A percentile compares a stretch with the other conserved stretches of the same genome.
These are phyloP conservation scores for Dolomedes plantarius DNA, from an alignment of 2,888 invertebrate genomes.

Conservation along the genomic window DNA sequence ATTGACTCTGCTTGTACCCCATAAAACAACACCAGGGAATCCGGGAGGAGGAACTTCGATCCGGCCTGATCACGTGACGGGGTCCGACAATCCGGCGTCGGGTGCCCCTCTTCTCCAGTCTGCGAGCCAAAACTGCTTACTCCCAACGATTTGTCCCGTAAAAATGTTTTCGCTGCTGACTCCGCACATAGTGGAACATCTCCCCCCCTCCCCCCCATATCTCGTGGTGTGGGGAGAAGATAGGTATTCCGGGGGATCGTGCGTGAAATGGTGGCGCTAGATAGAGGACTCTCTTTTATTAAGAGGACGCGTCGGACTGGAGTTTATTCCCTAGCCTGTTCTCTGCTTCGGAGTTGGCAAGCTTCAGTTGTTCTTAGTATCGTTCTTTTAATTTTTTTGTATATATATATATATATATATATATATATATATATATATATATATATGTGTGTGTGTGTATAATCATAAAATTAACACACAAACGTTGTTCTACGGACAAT, in stretches of 20 bases:
- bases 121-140: slow-evolving; percentile 56
- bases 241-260: background rate
- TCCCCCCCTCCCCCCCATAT: background rate
- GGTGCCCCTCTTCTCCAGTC: slow-evolving; percentile 2
- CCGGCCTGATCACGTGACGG: slow-evolving; percentile 52
- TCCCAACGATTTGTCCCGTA: slow-evolving; percentile 43
- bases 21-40: slow-evolving; percentile 24
- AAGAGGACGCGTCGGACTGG: too few relatives aligned
- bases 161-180: slow-evolving; percentile 59
- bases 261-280: background rate
- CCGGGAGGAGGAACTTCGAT: slow-evolving; percentile 35
- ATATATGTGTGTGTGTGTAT: too few relatives aligned
- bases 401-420: too few relatives aligned
- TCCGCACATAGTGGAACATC: slow-evolving; percentile 14
- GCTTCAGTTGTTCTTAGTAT: too few relatives aligned
- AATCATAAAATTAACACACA: too few relatives aligned
- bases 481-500: too few relatives aligned
- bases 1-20: background rate
- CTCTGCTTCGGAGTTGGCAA: too few relatives aligned
- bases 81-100: slow-evolving; percentile 65
- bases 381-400: too few relatives aligned
- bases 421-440: too few relatives aligned
- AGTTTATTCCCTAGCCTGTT: too few relatives aligned
- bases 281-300: too few relatives aligned
- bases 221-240: background rate